Conservation (phyloP, 2,797 vertebrate species). For the Lepilemur ruficaudatus region DNA sequence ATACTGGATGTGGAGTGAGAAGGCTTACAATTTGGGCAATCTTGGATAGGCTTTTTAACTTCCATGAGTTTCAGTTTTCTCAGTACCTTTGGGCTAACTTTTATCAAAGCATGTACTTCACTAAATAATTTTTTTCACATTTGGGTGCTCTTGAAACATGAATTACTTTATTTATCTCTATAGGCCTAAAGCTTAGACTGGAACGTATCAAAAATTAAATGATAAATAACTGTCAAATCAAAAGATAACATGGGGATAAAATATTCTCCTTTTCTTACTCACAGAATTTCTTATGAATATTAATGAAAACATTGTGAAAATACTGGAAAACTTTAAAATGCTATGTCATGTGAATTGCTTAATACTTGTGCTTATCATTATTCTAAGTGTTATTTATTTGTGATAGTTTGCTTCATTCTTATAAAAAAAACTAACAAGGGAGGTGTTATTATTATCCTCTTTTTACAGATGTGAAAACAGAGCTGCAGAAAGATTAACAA, state of each 20-base stretch:
- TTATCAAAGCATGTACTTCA: background rate
- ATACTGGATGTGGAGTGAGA: background rate
- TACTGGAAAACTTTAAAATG: background rate
- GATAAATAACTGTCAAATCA: background rate
- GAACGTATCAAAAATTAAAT: background rate
- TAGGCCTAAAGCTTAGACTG: background rate
- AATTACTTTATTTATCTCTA: background rate
- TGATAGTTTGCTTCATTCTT: background rate
- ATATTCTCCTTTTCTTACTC: background rate
- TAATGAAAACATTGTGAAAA: background rate
- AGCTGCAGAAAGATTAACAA: background rate
- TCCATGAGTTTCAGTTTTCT: background rate
- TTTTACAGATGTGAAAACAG: background rate
- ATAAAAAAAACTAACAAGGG: background rate
- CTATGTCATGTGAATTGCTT: background rate
- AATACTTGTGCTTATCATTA: background rate
- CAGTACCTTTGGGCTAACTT: background rate
- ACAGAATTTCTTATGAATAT: background rate
- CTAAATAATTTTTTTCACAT: background rate
- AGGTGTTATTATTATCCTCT: background rate
- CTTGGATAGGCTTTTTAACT: background rate
- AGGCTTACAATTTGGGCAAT: background rate
- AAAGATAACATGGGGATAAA: background rate
- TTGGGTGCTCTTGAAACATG: background rate
- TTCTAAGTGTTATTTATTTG: background rate